Conservation (phyloP, 2,797 vertebrate species). For the Anguilla obscura region DNA sequence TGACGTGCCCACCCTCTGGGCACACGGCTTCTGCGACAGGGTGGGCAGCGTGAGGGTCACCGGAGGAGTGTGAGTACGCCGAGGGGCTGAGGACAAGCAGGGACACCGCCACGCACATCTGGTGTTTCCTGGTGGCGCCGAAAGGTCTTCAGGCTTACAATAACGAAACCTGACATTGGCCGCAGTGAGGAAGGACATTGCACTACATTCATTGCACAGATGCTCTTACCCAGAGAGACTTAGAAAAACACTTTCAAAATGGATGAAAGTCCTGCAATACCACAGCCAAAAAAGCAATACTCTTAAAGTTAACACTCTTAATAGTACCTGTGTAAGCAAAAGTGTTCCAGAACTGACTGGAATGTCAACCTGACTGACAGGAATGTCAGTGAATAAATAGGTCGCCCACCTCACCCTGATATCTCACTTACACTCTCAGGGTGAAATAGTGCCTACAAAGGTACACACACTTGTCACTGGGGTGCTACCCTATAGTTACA, state of each 20-base stretch:
- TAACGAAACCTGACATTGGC: not conserved
- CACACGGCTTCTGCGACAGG: conserved; percentile 88
- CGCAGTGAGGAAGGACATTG: not conserved
- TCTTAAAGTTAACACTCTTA: not conserved
- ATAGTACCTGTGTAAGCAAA: not conserved
- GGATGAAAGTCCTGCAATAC: not conserved
- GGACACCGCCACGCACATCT: not conserved
- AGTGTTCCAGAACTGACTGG: not conserved
- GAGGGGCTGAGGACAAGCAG: not conserved
- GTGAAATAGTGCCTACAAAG: no score
- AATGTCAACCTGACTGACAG: not conserved
- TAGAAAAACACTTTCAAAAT: not conserved
- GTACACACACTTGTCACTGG: no score
- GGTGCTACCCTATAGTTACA: no score
- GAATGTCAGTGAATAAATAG: not conserved
- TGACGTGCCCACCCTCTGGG: conserved; percentile 92
- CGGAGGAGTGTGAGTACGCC: conserved; percentile 85
- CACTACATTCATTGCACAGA: not conserved
- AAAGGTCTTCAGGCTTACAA: not conserved
- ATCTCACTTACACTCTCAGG: not conserved
- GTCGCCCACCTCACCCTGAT: not conserved
- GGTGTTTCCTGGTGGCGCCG: not conserved
- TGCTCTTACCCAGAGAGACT: not conserved
- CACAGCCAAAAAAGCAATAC: not conserved
- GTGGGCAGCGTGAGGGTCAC: conserved; percentile 93